phyloP scores from a whole-genome alignment of 2,113 vertebrate genomes.

The Cebidichthys violaceus region DNA sequence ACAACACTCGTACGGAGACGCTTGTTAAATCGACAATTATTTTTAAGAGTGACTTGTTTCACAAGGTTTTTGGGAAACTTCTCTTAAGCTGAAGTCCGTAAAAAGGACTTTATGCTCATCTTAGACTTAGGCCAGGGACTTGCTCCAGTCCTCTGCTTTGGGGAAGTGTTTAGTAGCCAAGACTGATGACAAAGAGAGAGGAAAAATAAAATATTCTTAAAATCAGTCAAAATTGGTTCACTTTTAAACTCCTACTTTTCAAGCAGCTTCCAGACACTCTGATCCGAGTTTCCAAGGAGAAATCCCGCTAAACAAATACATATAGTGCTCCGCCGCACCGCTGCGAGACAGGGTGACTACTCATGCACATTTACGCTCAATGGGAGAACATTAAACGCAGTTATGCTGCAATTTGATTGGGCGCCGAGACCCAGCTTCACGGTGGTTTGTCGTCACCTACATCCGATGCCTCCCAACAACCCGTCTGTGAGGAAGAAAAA shows the following conservation, averaged over 20 bases:
- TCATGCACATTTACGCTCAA: constrained; percentile 52
- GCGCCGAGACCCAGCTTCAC: constrained; percentile 49
- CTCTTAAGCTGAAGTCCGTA: background rate
- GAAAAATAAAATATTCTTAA: background rate
- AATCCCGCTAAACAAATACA: constrained; percentile 65
- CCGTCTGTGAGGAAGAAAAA: constrained; percentile 14
- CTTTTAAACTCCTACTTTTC: constrained; percentile 47
- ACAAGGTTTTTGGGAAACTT: constrained; percentile 1
- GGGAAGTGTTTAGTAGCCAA: background rate
- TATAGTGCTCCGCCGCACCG: constrained; percentile 27
- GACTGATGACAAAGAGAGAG: constrained; percentile 8
- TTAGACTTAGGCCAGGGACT: background rate
- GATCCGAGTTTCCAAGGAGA: constrained; percentile 66
- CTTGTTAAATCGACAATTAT: background rate
- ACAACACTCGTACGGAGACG: background rate
- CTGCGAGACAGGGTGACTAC: constrained; percentile 50
- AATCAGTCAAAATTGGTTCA: constrained; percentile 37
- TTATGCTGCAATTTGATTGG: constrained; percentile 37
- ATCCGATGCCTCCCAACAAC: constrained; percentile 37
- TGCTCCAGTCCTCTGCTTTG: too few species aligned
- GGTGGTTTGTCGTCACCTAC: constrained; percentile 71
- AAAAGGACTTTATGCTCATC: background rate
- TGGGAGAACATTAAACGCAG: constrained; percentile 56
- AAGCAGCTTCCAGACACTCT: constrained; percentile 31
- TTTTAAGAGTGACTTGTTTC: background rate